Evolutionary conservation across 2,888 invertebrate genomes (phyloP).

Genomic region (Lepidonotus clava): DNA sequence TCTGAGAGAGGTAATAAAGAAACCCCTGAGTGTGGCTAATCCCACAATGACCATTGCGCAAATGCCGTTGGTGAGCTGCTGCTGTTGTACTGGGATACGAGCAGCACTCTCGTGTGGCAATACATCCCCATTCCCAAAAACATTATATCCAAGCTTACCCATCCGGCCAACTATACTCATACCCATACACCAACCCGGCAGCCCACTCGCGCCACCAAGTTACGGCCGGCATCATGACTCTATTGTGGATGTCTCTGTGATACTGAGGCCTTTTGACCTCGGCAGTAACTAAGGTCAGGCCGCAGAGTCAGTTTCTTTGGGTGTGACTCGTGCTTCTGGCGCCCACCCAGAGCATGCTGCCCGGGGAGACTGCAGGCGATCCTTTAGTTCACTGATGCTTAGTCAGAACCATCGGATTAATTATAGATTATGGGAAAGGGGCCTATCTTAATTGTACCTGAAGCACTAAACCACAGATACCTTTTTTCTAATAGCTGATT

Average conservation of each 20-base stretch:
- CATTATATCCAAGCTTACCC: too few species aligned
- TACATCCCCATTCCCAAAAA: too few species aligned
- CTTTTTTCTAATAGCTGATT: too few species aligned
- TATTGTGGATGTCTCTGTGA: too few species aligned
- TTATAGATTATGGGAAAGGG: background rate
- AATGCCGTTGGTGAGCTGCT: background rate
- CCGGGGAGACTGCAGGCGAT: slow-evolving; percentile 18
- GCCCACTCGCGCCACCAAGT: too few species aligned
- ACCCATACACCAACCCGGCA: too few species aligned
- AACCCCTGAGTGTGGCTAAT: background rate
- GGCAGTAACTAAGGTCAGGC: background rate
- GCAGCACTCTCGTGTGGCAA: too few species aligned
- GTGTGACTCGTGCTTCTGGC: background rate
- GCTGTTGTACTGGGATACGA: too few species aligned
- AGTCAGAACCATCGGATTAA: slow-evolving; percentile 13
- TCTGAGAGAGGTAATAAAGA: slow-evolving; percentile 10
- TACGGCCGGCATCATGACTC: too few species aligned
- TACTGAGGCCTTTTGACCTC: too few species aligned
- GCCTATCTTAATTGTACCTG: background rate
- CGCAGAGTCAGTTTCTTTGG: background rate
- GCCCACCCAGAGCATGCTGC: too few species aligned
- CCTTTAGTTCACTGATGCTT: slow-evolving; percentile 10
- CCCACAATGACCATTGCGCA: background rate
- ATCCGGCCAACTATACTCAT: too few species aligned
- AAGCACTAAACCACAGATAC: background rate